phyloP scores from a whole-genome alignment of 2,113 vertebrate species.

The Steatornis caripensis region DNA sequence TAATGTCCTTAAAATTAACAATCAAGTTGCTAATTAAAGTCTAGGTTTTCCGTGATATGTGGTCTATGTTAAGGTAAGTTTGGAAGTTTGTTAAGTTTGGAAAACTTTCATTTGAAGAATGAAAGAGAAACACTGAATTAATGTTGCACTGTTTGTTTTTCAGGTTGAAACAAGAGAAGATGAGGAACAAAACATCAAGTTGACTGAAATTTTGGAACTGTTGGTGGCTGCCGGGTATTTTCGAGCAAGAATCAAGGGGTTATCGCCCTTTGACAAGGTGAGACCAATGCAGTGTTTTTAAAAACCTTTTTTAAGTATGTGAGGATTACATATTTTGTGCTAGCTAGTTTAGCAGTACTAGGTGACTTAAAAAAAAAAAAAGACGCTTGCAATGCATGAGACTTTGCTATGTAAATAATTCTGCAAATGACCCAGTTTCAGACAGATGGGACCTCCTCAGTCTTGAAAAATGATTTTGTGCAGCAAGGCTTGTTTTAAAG shows the following conservation, averaged over 20 bases:
- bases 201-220: slow-evolving; percentile 93
- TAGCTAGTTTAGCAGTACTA: background rate
- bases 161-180: slow-evolving; percentile 96
- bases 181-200: slow-evolving; percentile 92
- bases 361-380: background rate
- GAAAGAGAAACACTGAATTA: background rate
- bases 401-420: background rate
- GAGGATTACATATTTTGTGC: background rate
- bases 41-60: background rate
- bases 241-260: slow-evolving; percentile 92
- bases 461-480: background rate
- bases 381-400: background rate
- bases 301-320: background rate
- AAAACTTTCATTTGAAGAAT: fast-evolving
- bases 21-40: background rate
- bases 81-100: too few relatives aligned
- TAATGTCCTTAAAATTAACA: background rate
- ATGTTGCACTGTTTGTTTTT: background rate
- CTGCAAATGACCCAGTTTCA: background rate
- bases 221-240: slow-evolving; percentile 97
- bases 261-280: slow-evolving; percentile 97
- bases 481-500: background rate
- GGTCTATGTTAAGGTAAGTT: background rate
- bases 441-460: background rate
- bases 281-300: background rate